Evolutionary conservation across 2,797 vertebrate species (phyloP), one percentile per base, ranked within the genome.

Genomic region (Rhinophrynus dorsalis): DNA sequence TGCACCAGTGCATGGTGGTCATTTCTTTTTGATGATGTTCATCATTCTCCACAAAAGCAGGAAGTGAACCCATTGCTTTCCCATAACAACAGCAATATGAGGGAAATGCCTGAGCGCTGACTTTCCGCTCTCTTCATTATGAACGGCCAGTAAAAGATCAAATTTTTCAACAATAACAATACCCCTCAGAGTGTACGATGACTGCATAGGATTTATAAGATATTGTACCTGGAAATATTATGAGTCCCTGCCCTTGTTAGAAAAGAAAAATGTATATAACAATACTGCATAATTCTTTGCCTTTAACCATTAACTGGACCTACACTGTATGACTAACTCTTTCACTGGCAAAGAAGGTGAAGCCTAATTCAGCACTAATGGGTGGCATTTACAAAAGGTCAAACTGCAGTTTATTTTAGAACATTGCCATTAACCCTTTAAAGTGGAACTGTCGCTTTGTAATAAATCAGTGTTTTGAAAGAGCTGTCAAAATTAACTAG

Each of bases 51-150:
- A 85, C 83, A 86, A 86, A 86, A 82, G 83, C 80, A 81, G 84
- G 84, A 86, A 84, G 77, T 75, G 65, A 69, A 69, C 77, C 77
- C 76, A 76, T 76, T 77, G 80, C 80, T 80, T 86, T 86, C 84
- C 79, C 83, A 84, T 78, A 81, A 83, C 77, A 82, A 83, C 73
- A 54, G 63, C 75, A 73, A 75, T 81, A 80, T 30, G 60, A 75
- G 79, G 84, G 84, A 85, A 86, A 81, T 85, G 80, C 83, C 81
- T 84, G 67, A 78, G 61, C 63, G 67, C 56, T 67, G 79, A 78
- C 76, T 82, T 82, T 85, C 84, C 84, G 82, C 80, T 81, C 73
- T 76, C 80, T 84, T 76, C 63, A 80, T 81, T 84, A 81, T 83
- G 76, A 74, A 75, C 76, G 75, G 63, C 76, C 75, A 80, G 76